phyloP scores from a whole-genome alignment of 2,113 vertebrate species.

The Spizaetus ornatus region DNA sequence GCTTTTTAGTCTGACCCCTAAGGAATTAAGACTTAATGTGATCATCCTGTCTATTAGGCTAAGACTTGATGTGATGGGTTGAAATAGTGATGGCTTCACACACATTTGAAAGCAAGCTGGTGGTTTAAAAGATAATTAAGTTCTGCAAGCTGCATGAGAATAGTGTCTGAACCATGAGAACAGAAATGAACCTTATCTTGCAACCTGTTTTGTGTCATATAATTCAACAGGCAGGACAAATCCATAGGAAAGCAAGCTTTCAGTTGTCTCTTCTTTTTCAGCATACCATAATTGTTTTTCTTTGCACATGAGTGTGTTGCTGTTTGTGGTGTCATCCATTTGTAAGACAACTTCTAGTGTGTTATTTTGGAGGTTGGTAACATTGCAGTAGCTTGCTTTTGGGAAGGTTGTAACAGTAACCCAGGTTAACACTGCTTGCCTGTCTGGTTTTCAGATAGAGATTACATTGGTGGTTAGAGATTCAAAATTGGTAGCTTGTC shows the following conservation, averaged over 20 bases:
- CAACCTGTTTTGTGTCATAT: background rate
- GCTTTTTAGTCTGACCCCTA: background rate
- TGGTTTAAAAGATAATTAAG: background rate
- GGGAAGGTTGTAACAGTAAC: background rate
- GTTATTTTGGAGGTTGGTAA: background rate
- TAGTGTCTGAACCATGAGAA: background rate
- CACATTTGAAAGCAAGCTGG: background rate
- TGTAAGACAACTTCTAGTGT: background rate
- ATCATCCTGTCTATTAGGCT: background rate
- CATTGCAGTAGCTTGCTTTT: background rate
- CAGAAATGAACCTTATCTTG: background rate
- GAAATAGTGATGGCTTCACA: background rate
- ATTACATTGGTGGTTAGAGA: background rate
- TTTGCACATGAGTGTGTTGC: rapidly evolving
- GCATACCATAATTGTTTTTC: background rate
- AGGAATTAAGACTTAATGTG: background rate
- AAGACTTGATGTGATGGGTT: background rate
- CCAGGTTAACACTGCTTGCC: background rate
- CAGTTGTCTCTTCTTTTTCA: background rate
- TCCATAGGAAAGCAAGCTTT: background rate
- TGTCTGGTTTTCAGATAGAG: background rate
- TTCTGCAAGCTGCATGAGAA: background rate
- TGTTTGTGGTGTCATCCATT: background rate
- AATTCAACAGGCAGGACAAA: background rate
- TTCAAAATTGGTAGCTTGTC: background rate